phyloP scores from a whole-genome alignment of 2,113 vertebrate genomes.

The Calidris pygmaea region DNA sequence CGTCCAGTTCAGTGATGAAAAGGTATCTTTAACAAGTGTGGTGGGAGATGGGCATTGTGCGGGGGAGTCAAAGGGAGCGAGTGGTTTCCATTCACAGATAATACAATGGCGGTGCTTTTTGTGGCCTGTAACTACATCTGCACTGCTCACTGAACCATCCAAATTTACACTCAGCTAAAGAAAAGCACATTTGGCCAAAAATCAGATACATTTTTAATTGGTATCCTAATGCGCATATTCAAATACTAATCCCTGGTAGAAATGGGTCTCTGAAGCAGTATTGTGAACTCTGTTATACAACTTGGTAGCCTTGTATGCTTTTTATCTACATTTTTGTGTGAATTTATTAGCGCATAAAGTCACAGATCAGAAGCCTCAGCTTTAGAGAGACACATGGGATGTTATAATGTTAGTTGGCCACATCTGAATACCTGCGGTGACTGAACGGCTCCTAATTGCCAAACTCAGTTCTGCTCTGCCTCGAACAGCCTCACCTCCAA shows the following conservation, averaged over 20 bases:
- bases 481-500: background rate
- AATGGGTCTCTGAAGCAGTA: background rate
- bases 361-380: background rate
- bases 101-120: background rate
- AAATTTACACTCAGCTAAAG: background rate
- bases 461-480: background rate
- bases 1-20: background rate
- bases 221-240: background rate
- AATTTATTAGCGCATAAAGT: background rate
- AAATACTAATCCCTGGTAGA: background rate
- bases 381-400: background rate
- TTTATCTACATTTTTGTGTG: background rate
- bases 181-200: slow-evolving; percentile 19
- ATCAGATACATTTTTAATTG: slow-evolving; percentile 11
- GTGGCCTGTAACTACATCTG: slow-evolving; percentile 8
- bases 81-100: background rate
- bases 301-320: background rate
- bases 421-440: background rate
- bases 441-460: background rate
- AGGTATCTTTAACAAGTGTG: background rate
- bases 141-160: slow-evolving; percentile 22
- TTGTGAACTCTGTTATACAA: background rate
- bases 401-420: background rate
- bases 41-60: background rate
- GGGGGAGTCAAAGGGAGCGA: background rate